Percentiles rank a stretch among this genome's conserved stretches.
Conservation (phyloP, 2,797 vertebrate species). For the Sebastes matsubarae region DNA sequence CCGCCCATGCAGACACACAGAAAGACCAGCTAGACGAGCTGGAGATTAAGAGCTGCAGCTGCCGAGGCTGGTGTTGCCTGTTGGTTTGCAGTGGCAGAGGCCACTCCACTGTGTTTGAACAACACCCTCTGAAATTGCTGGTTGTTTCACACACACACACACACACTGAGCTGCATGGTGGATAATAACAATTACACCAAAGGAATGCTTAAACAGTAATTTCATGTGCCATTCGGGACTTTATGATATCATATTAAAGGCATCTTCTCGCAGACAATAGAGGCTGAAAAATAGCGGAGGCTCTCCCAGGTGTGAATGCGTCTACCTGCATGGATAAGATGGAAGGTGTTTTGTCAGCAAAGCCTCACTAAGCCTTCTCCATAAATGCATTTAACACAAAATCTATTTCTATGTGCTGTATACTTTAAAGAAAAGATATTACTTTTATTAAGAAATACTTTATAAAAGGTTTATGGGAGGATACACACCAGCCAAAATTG, state of each 20-base stretch:
- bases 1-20: slow-evolving; percentile 40
- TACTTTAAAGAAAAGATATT: slow-evolving; percentile 3
- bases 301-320: slow-evolving; percentile 17
- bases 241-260: neutral
- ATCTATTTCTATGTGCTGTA: neutral
- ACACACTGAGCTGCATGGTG: slow-evolving; percentile 5
- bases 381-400: neutral
- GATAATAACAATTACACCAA: slow-evolving; percentile 31
- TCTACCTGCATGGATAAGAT: neutral
- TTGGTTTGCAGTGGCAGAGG: slow-evolving; percentile 62
- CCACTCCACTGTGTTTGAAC: slow-evolving; percentile 44
- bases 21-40: slow-evolving; percentile 64
- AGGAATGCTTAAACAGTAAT: slow-evolving; percentile 49
- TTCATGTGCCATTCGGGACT: slow-evolving; percentile 13
- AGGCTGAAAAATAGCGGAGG: neutral
- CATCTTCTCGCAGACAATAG: neutral
- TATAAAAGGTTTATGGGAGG: slow-evolving; percentile 2
- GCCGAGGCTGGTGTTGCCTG: slow-evolving; percentile 37
- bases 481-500: neutral
- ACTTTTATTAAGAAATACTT: slow-evolving; percentile 21
- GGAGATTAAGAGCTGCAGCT: slow-evolving; percentile 61
- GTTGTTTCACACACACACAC: slow-evolving; percentile 18
- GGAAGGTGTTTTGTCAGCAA: slow-evolving; percentile 3
- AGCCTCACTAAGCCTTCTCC: neutral
- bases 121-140: slow-evolving; percentile 63